These are phyloP conservation scores for Bergia sp. DNA, from an alignment of 92 coral and sea anemone genomes.

Conservation along the genomic window DNA sequence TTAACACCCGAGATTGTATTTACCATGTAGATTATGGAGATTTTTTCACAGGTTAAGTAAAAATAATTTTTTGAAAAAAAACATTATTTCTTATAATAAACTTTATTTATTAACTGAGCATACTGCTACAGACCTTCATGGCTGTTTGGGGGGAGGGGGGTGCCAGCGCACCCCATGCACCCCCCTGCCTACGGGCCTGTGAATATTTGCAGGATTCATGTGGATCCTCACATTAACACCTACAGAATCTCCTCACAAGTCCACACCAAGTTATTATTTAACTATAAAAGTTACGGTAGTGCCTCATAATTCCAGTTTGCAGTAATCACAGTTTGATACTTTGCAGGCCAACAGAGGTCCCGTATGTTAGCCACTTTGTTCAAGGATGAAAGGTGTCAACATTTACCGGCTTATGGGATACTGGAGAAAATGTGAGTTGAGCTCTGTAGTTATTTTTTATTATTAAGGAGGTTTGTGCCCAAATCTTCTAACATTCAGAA, in stretches of 20 bases:
- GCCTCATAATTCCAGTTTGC: not conserved
- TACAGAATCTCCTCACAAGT: not conserved
- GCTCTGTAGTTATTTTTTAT: not conserved
- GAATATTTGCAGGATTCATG: not conserved
- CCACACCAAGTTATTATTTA: not conserved
- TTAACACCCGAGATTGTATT: no score
- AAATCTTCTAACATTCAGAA: no score
- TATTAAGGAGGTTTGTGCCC: not conserved
- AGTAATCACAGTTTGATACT: not conserved
- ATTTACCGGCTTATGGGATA: conserved; percentile 95
- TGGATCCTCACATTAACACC: not conserved
- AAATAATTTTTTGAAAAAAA: no score
- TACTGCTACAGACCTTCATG: no score
- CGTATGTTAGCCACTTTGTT: conserved; percentile 93
- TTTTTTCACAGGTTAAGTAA: no score
- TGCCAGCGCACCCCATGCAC: no score
- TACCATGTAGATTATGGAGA: no score
- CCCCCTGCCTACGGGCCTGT: no score
- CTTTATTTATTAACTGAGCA: no score
- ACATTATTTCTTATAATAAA: no score
- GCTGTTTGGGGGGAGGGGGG: no score
- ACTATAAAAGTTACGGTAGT: not conserved
- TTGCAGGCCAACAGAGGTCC: conserved; percentile 94
- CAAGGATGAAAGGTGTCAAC: conserved; percentile 98
- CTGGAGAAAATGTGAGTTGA: conserved; percentile 88